Percentiles rank a stretch among this genome's conserved stretches.
phyloP scores from a whole-genome alignment of 1,140 invertebrate genomes.

The Papilio glaucus region DNA sequence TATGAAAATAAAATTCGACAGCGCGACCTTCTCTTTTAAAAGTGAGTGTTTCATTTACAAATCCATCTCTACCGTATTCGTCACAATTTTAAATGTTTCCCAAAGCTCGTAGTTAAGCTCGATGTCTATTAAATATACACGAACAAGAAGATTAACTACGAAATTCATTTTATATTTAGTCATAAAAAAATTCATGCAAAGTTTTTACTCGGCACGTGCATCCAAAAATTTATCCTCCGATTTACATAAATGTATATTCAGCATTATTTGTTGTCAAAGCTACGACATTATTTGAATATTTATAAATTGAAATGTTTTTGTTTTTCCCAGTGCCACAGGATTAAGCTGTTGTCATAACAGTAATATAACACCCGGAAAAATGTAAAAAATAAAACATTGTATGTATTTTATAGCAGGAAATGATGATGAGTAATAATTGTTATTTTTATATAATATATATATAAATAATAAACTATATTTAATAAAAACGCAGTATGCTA shows the following conservation, averaged over 20 bases:
- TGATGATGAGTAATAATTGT: too few relatives aligned
- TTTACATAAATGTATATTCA: conserved; percentile 34
- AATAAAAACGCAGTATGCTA: too few relatives aligned
- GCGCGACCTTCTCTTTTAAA: too few relatives aligned
- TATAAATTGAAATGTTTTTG: conserved; percentile 27
- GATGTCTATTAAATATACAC: neutral
- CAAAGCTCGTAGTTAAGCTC: neutral
- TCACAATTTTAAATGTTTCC: neutral
- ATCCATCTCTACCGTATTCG: neutral
- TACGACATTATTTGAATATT: conserved; percentile 33
- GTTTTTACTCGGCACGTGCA: conserved; percentile 19
- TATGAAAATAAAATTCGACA: too few relatives aligned
- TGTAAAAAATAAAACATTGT: too few relatives aligned
- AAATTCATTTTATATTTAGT: neutral
- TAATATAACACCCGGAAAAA: too few relatives aligned
- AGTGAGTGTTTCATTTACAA: too few relatives aligned
- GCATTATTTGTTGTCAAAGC: conserved; percentile 6
- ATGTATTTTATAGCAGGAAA: too few relatives aligned
- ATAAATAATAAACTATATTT: too few relatives aligned
- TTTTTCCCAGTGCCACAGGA: neutral
- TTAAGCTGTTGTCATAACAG: neutral
- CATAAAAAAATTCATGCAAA: conserved; percentile 11
- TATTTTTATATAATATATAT: too few relatives aligned
- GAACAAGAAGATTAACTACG: neutral
- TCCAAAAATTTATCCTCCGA: conserved; percentile 9